phyloP scores from a whole-genome alignment of 2,113 vertebrate species.

The Gymnobelideus leadbeateri region DNA sequence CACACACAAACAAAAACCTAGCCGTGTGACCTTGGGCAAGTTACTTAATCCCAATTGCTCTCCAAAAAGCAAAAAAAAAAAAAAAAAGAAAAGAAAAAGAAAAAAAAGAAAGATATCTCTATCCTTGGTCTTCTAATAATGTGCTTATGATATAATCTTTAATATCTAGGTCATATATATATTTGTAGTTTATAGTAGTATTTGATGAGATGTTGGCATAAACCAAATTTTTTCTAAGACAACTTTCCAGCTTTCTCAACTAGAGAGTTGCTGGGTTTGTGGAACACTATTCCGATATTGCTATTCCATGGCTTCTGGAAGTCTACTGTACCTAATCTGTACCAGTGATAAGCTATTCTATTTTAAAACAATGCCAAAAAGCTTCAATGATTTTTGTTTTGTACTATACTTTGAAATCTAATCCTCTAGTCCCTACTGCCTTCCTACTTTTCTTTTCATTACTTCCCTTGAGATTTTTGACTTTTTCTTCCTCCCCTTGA shows the following conservation, averaged over 20 bases:
- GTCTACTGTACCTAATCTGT: background rate
- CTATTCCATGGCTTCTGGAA: background rate
- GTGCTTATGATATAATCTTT: background rate
- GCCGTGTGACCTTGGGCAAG: too few relatives aligned
- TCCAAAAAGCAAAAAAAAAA: too few relatives aligned
- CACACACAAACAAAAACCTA: too few relatives aligned
- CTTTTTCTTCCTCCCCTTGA: background rate
- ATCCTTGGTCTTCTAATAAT: background rate
- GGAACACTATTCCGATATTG: background rate
- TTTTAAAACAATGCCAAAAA: background rate
- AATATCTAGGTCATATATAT: background rate
- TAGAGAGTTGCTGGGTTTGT: background rate
- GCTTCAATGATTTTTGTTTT: background rate
- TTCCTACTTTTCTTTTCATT: background rate
- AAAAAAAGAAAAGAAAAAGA: too few relatives aligned
- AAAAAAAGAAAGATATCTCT: background rate
- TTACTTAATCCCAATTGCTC: too few relatives aligned
- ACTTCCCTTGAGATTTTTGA: background rate
- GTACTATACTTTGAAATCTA: background rate
- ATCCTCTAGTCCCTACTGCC: background rate
- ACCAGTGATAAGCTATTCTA: background rate
- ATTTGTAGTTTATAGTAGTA: background rate
- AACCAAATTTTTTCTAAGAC: background rate
- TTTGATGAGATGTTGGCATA: background rate
- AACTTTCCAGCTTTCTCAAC: background rate